Base-by-base conservation (phyloP, 2,888 invertebrate species). In the Luperina nickerlii region DNA sequence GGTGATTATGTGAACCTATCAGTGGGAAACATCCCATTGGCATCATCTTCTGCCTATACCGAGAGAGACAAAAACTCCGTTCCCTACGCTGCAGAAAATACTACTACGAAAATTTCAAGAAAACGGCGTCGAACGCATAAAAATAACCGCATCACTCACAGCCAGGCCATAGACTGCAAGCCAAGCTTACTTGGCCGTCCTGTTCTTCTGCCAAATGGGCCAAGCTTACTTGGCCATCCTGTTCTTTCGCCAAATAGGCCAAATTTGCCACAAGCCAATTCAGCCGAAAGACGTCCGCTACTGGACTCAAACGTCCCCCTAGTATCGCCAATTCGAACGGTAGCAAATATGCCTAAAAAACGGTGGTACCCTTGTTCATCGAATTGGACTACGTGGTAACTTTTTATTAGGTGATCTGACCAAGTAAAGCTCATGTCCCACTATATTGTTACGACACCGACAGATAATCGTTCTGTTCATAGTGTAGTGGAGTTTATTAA, bases 301-400 rank as follows among this genome's bases (percentile, higher is more conserved):
- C 9, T 7, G 27, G 15, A 2, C n/a, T 13, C 15, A n/a, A 2
- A 0, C 8, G 27, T 18, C 18, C 18, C 62, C 27, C 27, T 24
- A 38, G 24, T 5, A 65, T 38, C 38, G 65, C 65, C 38, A 38
- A 5, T 11, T 65, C 65, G 11, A 15, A 48, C 6, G 7, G 7
- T 45, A 68, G 2, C n/a, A 45, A 32, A 48, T n/a, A 57, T 4
- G 1, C 48, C 15, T 1, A 60, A 54, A 9, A 57, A 48, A 13
- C 71, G n/a, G 11, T 72, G 27, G 38, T 9, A 45, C 8, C 48
- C 20, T 24, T 20, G 27, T 42, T 27, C 57, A 24, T 66, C 73
- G 1, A 54, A 84, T 42, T 83, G 80, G 83, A 38, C 62, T 24
- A 32, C 45, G 0, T 79, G 79, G 74, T 79, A 70, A 62, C n/a